Evolutionary conservation across 2,113 vertebrate genomes (phyloP), one percentile per base, ranked within the genome.

Genomic region (Nycticryphes semicollaris): DNA sequence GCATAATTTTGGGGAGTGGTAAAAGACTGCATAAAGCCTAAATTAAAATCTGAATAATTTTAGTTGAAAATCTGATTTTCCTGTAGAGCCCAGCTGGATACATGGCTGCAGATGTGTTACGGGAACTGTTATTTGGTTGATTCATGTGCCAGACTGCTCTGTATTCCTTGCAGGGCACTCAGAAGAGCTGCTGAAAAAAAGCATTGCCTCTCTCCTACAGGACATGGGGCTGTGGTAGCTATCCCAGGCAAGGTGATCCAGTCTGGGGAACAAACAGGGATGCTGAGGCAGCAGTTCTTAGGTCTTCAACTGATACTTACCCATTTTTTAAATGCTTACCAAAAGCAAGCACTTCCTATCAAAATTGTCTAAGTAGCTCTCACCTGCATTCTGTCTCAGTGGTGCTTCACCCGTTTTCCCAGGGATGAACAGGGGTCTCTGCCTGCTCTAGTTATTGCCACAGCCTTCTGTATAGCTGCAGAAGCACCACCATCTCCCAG

Each of bases 41-140:
- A 94, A 93, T 95, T 87, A 94, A 92, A 89, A 50, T 84, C 69
- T 63, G 80, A 91, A 60, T 88, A 39, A 87, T 92, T 94, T 92
- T n/a, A 75, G 41, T 68, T 87, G 84, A 72, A 91, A 87, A 96
- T 87, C 48, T 96, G 62, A 76, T 87, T 85, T 93, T 87, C 54
- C 31, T 87, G 62, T 53, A 90, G 39, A 90, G 48, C 75, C 66
- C 62, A 91, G 89, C 87, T 95, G 89, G 80, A 87, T 87, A 39
- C 39, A 68, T 43, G 50, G 63, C 64, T 94, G 93, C 87, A 94
- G 43, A 89, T 81, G 68, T 81, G 35, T 84, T 81, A 48, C 0
- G 2, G 56, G 89, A 94, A 57, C 47, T 72, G 28, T 39, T 66
- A 41, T 12, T 78, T 31, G 4, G 54, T 47, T 84, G 91, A 16